These are phyloP conservation scores for Bucorvus abyssinicus DNA, from an alignment of 2,797 vertebrate species.

Conservation along the genomic window DNA sequence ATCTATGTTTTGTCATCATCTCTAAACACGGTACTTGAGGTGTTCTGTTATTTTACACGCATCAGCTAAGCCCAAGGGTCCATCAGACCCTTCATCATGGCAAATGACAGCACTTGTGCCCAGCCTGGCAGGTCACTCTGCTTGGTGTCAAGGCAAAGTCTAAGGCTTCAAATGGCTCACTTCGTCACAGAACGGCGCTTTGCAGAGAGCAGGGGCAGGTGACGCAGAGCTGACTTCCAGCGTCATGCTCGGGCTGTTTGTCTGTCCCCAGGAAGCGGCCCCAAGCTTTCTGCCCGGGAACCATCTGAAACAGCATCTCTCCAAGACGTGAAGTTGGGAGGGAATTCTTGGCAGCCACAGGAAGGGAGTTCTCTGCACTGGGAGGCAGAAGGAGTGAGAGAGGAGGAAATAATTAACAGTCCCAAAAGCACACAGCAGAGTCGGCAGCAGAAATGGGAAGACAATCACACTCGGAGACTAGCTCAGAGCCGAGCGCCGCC, in stretches of 20 bases:
- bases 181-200: fast-evolving
- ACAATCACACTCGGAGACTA: not conserved
- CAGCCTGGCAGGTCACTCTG: not conserved
- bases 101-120: fast-evolving
- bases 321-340: fast-evolving
- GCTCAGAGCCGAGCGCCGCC: not conserved
- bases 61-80: not conserved
- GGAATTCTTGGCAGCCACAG: not conserved
- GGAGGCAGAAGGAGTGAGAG: not conserved
- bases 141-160: not conserved
- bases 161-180: not conserved
- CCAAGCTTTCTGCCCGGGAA: not conserved
- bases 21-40: not conserved
- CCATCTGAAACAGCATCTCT: not conserved
- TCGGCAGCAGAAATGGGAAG: not conserved
- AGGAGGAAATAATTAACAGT: not conserved
- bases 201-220: not conserved
- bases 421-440: not conserved
- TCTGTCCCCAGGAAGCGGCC: not conserved
- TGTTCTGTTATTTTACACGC: not conserved
- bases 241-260: not conserved
- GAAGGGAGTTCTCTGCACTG: fast-evolving
- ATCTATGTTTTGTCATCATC: not conserved
- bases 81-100: not conserved
- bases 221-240: not conserved